phyloP scores from a whole-genome alignment of 2,797 vertebrate species.

The Nannoperca obscura region DNA sequence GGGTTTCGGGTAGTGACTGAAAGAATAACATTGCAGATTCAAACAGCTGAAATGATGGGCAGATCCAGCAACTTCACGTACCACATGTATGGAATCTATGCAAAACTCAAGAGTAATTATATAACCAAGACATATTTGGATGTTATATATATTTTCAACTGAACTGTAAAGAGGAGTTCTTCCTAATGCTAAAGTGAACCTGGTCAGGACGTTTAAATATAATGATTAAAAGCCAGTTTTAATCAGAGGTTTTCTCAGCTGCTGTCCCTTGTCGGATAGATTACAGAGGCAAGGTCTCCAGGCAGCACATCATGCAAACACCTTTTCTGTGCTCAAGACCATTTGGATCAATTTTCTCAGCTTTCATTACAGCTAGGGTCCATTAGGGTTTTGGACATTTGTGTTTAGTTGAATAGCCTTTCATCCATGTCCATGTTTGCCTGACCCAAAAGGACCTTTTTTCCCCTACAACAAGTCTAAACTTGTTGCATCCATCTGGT shows the following conservation, averaged over 20 bases:
- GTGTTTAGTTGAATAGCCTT: too few species aligned
- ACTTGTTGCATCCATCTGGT: too few species aligned
- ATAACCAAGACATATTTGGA: neutral
- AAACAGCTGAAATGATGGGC: neutral
- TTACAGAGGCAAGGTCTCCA: neutral
- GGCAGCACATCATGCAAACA: neutral
- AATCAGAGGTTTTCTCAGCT: conserved; percentile 13
- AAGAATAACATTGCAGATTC: neutral
- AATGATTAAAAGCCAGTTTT: neutral
- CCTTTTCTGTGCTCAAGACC: too few species aligned
- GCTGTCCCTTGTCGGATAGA: neutral
- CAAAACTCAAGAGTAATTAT: neutral
- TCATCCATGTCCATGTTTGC: too few species aligned
- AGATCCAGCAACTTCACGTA: neutral
- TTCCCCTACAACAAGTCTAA: too few species aligned
- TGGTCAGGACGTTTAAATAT: neutral
- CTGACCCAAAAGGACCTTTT: too few species aligned
- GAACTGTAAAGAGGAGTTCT: neutral
- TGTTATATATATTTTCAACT: neutral
- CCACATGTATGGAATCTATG: neutral
- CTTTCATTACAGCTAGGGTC: too few species aligned
- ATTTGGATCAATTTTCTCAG: too few species aligned
- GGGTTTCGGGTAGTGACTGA: neutral
- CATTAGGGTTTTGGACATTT: too few species aligned
- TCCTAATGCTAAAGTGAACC: neutral